Percentiles rank a stretch among this genome's conserved stretches.
phyloP scores from a whole-genome alignment of 1,140 invertebrate genomes.

The Drosophila watanabei region DNA sequence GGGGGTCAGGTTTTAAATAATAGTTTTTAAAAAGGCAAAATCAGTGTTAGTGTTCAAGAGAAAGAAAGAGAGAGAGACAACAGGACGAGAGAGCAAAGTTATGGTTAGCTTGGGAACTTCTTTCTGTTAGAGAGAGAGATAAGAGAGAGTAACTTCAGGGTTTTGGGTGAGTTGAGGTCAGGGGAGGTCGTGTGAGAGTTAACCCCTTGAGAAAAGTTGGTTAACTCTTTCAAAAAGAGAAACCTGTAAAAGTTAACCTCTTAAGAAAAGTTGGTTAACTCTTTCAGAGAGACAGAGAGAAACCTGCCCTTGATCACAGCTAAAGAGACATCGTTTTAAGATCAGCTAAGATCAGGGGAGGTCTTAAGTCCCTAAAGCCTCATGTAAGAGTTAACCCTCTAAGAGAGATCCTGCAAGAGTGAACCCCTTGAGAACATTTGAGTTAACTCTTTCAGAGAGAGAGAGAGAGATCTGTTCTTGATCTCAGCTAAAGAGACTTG shows the following conservation, averaged over 20 bases:
- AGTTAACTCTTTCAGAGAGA: too few species aligned
- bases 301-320: too few species aligned
- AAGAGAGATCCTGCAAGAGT: too few species aligned
- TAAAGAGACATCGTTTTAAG: neutral
- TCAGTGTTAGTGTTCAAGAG: constrained; percentile 9
- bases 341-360: neutral
- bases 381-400: too few species aligned
- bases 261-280: neutral
- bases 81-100: constrained; percentile 47
- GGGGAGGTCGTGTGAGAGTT: neutral
- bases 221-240: neutral
- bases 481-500: too few species aligned
- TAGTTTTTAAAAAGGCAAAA: neutral
- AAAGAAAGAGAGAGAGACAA: constrained; percentile 39
- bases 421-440: too few species aligned
- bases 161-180: neutral
- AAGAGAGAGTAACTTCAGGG: neutral
- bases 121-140: neutral
- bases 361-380: neutral
- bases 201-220: neutral
- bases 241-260: neutral
- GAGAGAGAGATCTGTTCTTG: too few species aligned
- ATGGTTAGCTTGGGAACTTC: constrained; percentile 31
- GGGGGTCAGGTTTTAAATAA: neutral
- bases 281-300: neutral